These are phyloP conservation scores for Grammomys surdaster DNA, from an alignment of 2,113 vertebrate species.

Conservation along the genomic window DNA sequence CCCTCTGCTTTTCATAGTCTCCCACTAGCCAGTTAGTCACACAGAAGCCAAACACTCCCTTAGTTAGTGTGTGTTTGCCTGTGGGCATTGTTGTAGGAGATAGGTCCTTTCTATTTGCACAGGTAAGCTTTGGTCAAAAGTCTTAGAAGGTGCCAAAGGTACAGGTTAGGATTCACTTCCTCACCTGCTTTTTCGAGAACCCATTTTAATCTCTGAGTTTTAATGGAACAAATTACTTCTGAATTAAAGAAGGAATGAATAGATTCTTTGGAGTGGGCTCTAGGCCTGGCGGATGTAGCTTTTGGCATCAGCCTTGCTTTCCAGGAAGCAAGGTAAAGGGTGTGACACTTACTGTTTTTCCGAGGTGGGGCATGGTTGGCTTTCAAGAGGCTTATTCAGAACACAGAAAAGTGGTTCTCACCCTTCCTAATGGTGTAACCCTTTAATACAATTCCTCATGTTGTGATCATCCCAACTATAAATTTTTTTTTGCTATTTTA, in stretches of 20 bases:
- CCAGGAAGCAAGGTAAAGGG: not conserved
- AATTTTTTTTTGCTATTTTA: not conserved
- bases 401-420: not conserved
- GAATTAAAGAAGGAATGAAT: conserved; percentile 59
- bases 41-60: conserved; percentile 97
- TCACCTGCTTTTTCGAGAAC: conserved; percentile 72
- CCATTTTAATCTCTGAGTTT: conserved; percentile 73
- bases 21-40: conserved; percentile 97
- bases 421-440: not conserved
- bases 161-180: conserved; percentile 88
- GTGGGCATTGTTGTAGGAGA: conserved; percentile 93
- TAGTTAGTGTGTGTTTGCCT: conserved; percentile 95
- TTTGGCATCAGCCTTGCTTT: conserved; percentile 46
- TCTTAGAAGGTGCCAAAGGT: conserved; percentile 89
- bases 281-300: not conserved
- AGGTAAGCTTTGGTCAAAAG: conserved; percentile 92
- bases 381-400: not conserved
- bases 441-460: not conserved
- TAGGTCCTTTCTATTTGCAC: conserved; percentile 94
- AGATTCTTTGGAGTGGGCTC: conserved; percentile 50
- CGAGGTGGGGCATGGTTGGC: not conserved
- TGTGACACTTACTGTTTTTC: not conserved
- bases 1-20: conserved; percentile 94
- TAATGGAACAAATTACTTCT: conserved; percentile 77
- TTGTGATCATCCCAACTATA: not conserved